A percentile compares a stretch with the other conserved stretches of the same genome.
Conservation (phyloP, 2,797 vertebrate genomes). For the Rhodeus uyekii region DNA sequence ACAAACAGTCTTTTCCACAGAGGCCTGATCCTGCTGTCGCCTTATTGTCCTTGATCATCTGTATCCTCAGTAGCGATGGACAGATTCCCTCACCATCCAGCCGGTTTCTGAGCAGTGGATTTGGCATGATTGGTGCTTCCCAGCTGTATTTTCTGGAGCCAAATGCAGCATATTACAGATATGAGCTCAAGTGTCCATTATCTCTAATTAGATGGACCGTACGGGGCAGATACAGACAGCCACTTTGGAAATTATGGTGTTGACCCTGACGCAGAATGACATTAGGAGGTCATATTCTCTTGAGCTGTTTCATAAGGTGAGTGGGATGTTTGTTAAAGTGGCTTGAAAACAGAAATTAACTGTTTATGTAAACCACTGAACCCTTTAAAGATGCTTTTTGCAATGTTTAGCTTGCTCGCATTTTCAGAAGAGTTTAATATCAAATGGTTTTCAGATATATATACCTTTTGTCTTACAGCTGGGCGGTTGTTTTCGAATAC, state of each 20-base stretch:
- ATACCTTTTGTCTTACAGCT: not conserved
- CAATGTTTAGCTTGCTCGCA: not conserved
- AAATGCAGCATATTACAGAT: conserved; percentile 50
- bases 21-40: conserved; percentile 18
- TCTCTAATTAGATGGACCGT: conserved; percentile 65
- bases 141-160: conserved; percentile 59
- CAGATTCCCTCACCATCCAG: conserved; percentile 14
- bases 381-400: not conserved
- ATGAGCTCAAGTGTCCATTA: conserved; percentile 67
- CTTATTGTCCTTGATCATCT: conserved; percentile 30
- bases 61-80: not conserved
- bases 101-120: conserved; percentile 42
- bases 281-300: conserved; percentile 59
- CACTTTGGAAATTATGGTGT: conserved; percentile 66
- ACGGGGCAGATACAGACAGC: conserved; percentile 59
- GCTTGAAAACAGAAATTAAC: not conserved
- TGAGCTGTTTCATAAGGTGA: conserved; percentile 47
- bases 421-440: not conserved
- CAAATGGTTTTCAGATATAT: not conserved
- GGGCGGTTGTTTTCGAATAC: not conserved
- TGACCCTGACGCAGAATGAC: conserved; percentile 64
- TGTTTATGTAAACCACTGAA: conserved; percentile 12
- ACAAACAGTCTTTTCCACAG: conserved; percentile 18
- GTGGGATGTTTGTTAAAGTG: conserved; percentile 9
- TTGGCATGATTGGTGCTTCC: conserved; percentile 61